These are phyloP conservation scores for Microtus oregoni DNA, from an alignment of 2,113 vertebrate genomes.

Conservation along the genomic window DNA sequence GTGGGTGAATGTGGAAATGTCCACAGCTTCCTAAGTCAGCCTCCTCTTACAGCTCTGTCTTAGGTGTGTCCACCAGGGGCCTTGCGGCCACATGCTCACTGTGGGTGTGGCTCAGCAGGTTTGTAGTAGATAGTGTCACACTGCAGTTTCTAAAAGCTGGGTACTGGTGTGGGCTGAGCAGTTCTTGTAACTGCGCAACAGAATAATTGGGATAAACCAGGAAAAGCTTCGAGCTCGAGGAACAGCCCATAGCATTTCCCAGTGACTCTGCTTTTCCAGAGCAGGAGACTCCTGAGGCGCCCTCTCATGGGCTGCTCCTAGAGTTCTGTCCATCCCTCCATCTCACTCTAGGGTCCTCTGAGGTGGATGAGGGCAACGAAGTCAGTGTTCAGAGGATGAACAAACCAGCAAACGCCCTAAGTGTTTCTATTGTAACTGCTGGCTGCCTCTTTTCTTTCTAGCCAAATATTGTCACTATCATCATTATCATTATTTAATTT, in stretches of 20 bases:
- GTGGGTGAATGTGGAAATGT: too few species aligned
- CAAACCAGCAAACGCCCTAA: not conserved
- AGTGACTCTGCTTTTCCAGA: not conserved
- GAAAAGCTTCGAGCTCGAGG: not conserved
- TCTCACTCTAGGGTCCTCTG: not conserved
- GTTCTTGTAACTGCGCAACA: not conserved
- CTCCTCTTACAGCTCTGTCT: not conserved
- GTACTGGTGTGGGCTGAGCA: not conserved
- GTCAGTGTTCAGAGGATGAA: not conserved
- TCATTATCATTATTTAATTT: not conserved
- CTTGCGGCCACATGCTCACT: not conserved
- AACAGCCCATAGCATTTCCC: not conserved
- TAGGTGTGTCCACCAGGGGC: not conserved
- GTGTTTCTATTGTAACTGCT: not conserved
- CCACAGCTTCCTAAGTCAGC: not conserved
- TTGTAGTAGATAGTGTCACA: not conserved
- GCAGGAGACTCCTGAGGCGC: too few species aligned
- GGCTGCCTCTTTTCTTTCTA: not conserved
- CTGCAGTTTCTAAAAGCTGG: not conserved
- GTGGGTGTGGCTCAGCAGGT: not conserved
- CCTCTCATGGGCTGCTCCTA: too few species aligned
- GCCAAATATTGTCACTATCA: not conserved
- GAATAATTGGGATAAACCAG: not conserved
- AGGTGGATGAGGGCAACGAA: not conserved
- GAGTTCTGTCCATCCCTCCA: too few species aligned